These are phyloP conservation scores for Chymomyza amoena DNA, from an alignment of 2,888 invertebrate species.

Conservation along the genomic window DNA sequence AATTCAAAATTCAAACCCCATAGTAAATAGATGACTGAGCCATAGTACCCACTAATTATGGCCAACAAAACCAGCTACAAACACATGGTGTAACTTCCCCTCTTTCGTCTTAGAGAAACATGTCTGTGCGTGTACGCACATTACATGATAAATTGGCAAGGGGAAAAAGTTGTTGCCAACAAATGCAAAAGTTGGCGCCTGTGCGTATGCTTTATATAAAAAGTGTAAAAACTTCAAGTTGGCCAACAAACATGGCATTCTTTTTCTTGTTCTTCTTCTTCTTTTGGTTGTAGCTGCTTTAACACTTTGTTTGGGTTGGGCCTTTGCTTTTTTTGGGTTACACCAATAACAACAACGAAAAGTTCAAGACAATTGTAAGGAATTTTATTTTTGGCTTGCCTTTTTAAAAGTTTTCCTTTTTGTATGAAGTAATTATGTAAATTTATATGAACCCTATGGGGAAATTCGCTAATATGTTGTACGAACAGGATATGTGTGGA, in stretches of 20 bases:
- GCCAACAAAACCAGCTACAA: too few species aligned
- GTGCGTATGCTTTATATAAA: slow-evolving; percentile 29
- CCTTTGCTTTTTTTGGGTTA: background rate
- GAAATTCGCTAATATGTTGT: background rate
- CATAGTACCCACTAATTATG: background rate
- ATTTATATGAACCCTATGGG: background rate
- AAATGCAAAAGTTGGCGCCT: slow-evolving; percentile 48
- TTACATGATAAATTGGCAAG: background rate
- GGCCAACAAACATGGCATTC: slow-evolving; percentile 1
- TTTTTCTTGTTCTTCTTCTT: too few species aligned
- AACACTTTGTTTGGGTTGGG: slow-evolving; percentile 2
- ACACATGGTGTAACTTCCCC: too few species aligned
- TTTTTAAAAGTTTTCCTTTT: background rate
- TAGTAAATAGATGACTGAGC: background rate
- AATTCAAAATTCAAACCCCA: background rate
- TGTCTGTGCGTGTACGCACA: background rate
- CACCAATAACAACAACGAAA: background rate
- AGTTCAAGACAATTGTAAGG: background rate
- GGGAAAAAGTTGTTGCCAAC: slow-evolving; percentile 13
- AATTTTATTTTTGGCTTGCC: background rate
- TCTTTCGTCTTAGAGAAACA: background rate
- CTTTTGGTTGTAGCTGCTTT: slow-evolving; percentile 1
- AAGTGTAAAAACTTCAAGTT: slow-evolving; percentile 24
- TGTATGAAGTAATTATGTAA: background rate
- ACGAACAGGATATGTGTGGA: background rate